Evolutionary conservation across 2,888 invertebrate species (phyloP).

Genomic region (Caenorhabditis sp.): DNA sequence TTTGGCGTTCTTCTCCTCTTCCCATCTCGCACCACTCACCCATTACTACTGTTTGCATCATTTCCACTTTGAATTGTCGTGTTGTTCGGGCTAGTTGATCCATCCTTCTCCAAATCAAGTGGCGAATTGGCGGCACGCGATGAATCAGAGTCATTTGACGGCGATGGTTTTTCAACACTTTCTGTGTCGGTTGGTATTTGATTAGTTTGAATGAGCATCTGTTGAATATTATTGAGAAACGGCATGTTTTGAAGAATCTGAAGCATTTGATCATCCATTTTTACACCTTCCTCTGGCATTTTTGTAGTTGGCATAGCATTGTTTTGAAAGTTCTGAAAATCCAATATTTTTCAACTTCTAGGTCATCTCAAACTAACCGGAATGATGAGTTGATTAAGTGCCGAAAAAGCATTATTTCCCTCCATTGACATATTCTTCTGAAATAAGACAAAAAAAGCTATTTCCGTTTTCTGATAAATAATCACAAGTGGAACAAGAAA

Average conservation of each 20-base stretch:
- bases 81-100: neutral
- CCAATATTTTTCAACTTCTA: no score
- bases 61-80: neutral
- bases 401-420: conserved; percentile 32
- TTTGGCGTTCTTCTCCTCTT: no score
- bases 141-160: conserved; percentile 4
- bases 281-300: neutral
- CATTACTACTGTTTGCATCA: neutral
- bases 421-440: conserved; percentile 10
- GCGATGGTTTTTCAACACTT: neutral
- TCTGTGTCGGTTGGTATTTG: neutral
- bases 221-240: neutral
- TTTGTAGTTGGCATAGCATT: neutral
- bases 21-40: no score
- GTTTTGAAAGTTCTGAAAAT: neutral
- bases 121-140: neutral
- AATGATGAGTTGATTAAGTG: conserved; percentile 26
- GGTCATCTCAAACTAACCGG: conserved; percentile 13
- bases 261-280: conserved; percentile 2
- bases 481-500: neutral
- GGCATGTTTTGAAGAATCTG: neutral
- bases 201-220: neutral
- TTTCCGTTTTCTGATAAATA: neutral
- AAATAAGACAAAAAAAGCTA: neutral
- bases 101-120: neutral